A percentile compares a stretch with the other conserved stretches of the same genome.
phyloP scores from a whole-genome alignment of 2,797 vertebrate species.

The Melanotaenia boesemani region DNA sequence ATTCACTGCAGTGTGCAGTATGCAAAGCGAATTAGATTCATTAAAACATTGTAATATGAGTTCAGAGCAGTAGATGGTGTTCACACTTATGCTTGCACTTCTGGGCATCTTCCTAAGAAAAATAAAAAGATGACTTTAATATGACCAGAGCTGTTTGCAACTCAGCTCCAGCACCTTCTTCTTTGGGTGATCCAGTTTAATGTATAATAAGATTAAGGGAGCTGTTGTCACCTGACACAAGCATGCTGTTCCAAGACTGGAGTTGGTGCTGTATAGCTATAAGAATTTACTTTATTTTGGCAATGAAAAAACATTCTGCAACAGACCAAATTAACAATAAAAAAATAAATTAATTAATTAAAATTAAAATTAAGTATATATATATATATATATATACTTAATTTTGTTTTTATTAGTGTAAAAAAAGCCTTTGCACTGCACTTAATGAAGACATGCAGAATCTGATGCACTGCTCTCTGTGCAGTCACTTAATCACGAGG shows the following conservation, averaged over 20 bases:
- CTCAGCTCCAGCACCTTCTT: conserved; percentile 1
- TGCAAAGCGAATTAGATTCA: neutral
- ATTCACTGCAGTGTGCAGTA: neutral
- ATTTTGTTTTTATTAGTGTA: neutral
- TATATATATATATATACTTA: no score
- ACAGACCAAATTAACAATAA: no score
- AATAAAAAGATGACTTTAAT: neutral
- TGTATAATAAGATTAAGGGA: conserved; percentile 5
- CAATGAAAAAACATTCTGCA: neutral
- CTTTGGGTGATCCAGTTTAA: neutral
- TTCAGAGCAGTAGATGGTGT: neutral
- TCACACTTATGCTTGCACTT: neutral
- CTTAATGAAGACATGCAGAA: conserved; percentile 21
- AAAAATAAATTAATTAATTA: neutral
- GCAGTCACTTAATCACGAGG: conserved; percentile 50
- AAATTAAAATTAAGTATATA: no score
- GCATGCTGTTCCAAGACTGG: no score
- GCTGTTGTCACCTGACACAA: no score
- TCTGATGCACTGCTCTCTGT: conserved; percentile 6
- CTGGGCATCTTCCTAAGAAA: neutral
- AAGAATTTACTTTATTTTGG: neutral
- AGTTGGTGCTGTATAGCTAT: no score
- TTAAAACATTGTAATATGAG: neutral
- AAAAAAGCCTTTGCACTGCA: conserved; percentile 3
- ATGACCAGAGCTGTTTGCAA: neutral